Evolutionary conservation across 2,888 invertebrate species (phyloP), one percentile per base, ranked within the genome.

Genomic region (Nomada ferruginata): DNA sequence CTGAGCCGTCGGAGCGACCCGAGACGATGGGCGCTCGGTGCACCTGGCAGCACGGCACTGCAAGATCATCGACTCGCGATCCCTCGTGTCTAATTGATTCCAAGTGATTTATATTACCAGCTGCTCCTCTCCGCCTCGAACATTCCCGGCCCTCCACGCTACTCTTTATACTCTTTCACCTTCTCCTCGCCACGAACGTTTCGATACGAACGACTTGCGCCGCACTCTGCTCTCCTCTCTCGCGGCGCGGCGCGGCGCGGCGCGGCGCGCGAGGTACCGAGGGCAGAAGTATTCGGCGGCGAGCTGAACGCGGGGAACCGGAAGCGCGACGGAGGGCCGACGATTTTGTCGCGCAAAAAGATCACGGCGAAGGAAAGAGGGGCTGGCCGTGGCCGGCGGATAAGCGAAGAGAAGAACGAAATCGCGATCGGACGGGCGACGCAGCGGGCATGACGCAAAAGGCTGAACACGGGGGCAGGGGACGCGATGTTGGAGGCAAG

Each of bases 11-110:
- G 84, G 82, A 80, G 76, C 85, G 84, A 89, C 82, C 86, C 84
- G 86, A 83, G 87, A 82, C 74, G 85, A 83, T 79, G 86, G 84
- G 82, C 72, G 81, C 87, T 79, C 82, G 75, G 82, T 85, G 89
- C 90, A 90, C 88, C 89, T 90, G 89, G 89, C 88, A 82, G 87
- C 83, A 81, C 84, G 84, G 85, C 80, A 86, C 84, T 86, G 89
- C 87, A 86, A 91, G 90, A 91, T 91, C 89, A 90, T 91, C 91
- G 89, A 87, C 91, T 88, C 87, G 88, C 91, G 91, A 91, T 91
- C 89, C 90, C 91, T 91, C 90, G 91, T 92, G 91, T 92, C 91
- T 92, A 92, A 92, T 92, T 92, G 92, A 92, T 92, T 92, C 89
- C 79, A 86, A 86, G 91, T 92, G 92, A 92, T 92, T 92, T 92